Evolutionary conservation across 1,140 invertebrate genomes (phyloP).

Genomic region (Oreohelix idahoensis): DNA sequence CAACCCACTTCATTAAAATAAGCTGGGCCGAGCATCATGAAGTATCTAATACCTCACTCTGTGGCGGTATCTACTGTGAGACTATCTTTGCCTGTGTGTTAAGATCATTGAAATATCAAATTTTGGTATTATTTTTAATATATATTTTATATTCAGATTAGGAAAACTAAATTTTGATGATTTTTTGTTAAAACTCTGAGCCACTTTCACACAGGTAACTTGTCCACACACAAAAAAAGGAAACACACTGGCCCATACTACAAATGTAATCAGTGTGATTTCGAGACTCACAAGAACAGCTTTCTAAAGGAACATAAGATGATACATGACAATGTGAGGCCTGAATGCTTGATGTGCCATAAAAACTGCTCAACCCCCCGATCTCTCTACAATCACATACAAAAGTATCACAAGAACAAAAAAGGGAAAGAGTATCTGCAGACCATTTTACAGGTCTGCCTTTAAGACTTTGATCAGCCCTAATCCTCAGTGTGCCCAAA

Average conservation of each 20-base stretch:
- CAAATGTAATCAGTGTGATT: conserved; percentile 68
- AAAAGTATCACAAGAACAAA: conserved; percentile 68
- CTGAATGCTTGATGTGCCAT: conserved; percentile 71
- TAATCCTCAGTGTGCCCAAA: no score
- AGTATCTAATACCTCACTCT: no score
- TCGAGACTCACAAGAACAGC: conserved; percentile 71
- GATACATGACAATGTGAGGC: conserved; percentile 62
- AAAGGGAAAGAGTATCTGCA: conserved; percentile 66
- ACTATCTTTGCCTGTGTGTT: no score
- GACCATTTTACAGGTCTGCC: conserved; percentile 54
- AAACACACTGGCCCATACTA: conserved; percentile 73
- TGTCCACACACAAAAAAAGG: conserved; percentile 74
- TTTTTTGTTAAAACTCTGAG: no score
- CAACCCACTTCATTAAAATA: no score
- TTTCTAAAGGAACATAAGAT: conserved; percentile 71
- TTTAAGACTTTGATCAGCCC: no score
- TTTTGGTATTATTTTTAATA: no score
- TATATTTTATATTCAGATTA: no score
- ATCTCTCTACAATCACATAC: conserved; percentile 71
- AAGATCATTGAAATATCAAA: no score
- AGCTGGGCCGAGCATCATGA: no score
- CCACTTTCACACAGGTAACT: conserved; percentile 65
- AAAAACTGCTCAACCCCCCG: conserved; percentile 72
- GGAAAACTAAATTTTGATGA: no score
- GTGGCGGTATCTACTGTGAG: no score